Percentiles rank a stretch among this genome's conserved stretches.
These are phyloP conservation scores for Hydropsyche tenuis DNA, from an alignment of 1,140 invertebrate species.

Conservation along the genomic window DNA sequence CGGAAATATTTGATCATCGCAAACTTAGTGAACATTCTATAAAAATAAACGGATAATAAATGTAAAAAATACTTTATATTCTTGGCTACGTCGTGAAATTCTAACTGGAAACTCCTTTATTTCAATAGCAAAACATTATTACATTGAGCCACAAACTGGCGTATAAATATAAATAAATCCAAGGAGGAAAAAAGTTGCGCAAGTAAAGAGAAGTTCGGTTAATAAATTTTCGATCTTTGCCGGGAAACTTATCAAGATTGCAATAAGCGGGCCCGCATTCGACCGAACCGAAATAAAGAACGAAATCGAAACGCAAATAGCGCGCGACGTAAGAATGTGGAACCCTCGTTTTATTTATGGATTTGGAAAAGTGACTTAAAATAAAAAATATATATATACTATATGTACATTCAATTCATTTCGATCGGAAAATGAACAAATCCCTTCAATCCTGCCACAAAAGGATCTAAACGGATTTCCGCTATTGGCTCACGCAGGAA, in stretches of 20 bases:
- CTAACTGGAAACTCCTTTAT: no score
- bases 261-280: neutral
- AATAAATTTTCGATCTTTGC: constrained; percentile 5
- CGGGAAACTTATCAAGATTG: neutral
- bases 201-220: neutral
- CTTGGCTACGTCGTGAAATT: no score
- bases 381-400: neutral
- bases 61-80: no score
- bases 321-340: constrained; percentile 17
- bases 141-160: no score
- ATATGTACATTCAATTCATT: constrained; percentile 8
- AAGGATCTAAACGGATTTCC: constrained; percentile 19
- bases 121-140: no score
- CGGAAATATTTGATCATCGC: no score
- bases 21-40: no score
- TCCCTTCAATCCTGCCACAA: constrained; percentile 23
- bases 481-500: neutral
- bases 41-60: no score
- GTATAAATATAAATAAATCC: no score
- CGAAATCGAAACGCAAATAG: constrained; percentile 22
- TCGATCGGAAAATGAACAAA: constrained; percentile 26
- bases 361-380: neutral
- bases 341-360: constrained; percentile 26
- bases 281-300: constrained; percentile 13
- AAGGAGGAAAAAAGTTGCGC: no score